Percentiles rank a stretch among this genome's conserved stretches.
Conservation (phyloP, 2,797 vertebrate genomes). For the Oryzias sinensis region DNA sequence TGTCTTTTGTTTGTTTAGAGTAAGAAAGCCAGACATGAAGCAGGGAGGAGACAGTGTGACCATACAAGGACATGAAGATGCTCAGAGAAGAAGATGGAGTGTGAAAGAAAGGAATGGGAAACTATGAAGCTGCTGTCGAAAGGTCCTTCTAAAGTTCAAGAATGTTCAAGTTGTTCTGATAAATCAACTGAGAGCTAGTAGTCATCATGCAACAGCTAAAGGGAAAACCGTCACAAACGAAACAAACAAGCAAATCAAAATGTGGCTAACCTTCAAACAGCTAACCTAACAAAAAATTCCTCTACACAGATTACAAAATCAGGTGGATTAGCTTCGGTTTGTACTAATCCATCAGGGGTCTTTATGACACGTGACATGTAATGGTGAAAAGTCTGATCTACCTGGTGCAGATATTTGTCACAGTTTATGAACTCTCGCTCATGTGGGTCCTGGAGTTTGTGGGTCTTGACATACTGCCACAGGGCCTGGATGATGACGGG, state of each 20-base stretch:
- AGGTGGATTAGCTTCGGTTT: background rate
- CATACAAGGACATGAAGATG: slow-evolving; percentile 49
- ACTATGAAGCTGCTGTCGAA: background rate
- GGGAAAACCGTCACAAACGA: background rate
- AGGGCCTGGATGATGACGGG: slow-evolving; percentile 98
- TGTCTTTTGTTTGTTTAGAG: slow-evolving; percentile 39
- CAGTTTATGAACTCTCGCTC: slow-evolving; percentile 98
- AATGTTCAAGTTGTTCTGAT: background rate
- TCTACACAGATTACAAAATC: no score
- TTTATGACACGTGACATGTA: background rate
- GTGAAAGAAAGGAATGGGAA: background rate
- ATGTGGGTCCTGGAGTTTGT: slow-evolving; percentile 97
- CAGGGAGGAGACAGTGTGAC: slow-evolving; percentile 15
- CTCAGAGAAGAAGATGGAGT: background rate
- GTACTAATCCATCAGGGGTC: no score
- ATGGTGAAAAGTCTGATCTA: slow-evolving; percentile 34
- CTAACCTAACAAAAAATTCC: no score
- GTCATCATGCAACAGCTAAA: background rate
- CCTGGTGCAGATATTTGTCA: slow-evolving; percentile 99
- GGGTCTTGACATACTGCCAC: slow-evolving; percentile 99
- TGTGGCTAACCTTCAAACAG: background rate
- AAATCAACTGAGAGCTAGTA: background rate
- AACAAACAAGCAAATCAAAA: background rate
- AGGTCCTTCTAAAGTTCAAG: background rate
- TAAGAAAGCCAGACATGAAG: slow-evolving; percentile 18